phyloP scores from a whole-genome alignment of 2,797 vertebrate species.

The Notolepis coatsorum region DNA sequence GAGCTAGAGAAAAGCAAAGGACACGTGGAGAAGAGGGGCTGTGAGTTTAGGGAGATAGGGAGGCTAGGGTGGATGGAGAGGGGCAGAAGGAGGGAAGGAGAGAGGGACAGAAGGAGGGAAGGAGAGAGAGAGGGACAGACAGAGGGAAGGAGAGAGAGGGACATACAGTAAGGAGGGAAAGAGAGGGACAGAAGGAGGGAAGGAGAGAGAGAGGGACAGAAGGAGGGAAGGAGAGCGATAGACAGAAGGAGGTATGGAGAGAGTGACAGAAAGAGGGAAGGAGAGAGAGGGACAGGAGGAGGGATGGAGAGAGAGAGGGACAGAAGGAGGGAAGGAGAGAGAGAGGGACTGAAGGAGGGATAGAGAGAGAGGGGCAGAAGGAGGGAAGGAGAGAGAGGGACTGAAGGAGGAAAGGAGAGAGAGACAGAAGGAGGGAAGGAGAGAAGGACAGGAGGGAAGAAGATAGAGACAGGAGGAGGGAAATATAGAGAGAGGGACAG shows the following conservation, averaged over 20 bases:
- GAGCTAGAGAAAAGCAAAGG: conserved; percentile 63
- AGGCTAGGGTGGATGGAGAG: conserved; percentile 25
- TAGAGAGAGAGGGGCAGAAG: conserved; percentile 35
- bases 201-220: conserved; percentile 39
- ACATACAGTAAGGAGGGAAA: background rate
- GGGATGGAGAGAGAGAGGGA: too few relatives aligned
- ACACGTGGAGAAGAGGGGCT: conserved; percentile 45
- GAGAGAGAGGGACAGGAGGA: too few relatives aligned
- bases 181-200: too few relatives aligned
- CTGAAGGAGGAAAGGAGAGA: conserved; percentile 25
- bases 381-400: too few relatives aligned
- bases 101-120: too few relatives aligned
- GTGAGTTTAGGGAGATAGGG: background rate
- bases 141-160: conserved; percentile 7
- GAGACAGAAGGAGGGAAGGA: conserved; percentile 39
- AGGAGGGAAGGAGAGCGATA: conserved; percentile 42
- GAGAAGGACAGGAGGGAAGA: conserved; percentile 39
- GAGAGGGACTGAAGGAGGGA: conserved; percentile 44
- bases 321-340: conserved; percentile 26
- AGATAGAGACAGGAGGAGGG: conserved; percentile 35
- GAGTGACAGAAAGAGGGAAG: too few relatives aligned
- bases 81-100: conserved; percentile 41
- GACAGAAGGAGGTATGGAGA: too few relatives aligned
- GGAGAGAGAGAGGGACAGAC: too few relatives aligned
- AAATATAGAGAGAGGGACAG: too few relatives aligned